Evolutionary conservation across 2,888 invertebrate genomes (phyloP), one percentile per base, ranked within the genome.

Genomic region (Rhingia rostrata): DNA sequence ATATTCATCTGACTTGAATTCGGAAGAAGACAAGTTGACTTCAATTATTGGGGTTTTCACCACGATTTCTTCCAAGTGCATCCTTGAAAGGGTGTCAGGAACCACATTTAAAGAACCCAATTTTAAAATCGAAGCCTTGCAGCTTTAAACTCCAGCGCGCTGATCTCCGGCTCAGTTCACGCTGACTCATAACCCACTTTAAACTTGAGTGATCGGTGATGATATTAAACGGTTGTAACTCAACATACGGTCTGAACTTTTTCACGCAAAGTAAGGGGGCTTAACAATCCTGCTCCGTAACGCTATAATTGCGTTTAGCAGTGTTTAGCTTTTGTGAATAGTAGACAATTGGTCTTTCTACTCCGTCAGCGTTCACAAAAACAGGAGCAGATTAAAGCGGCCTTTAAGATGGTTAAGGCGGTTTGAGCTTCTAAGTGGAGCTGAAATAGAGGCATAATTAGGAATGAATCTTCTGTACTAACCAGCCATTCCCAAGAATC

Each of bases 251-350:
- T 58, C 58, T 12, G 30, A 41, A 58, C n/a, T 58, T 58, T 10
- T 30, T 4, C 10, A 41, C 10, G 6, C 41, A 14, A 6, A 58
- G 9, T 1, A 58, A 35, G 6, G 35, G 45, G 1, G 56, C 63
- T 10, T 33, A 9, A 35, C 47, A 54, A 22, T 64, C 66, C 22
- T 39, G 32, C 45, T 66, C 75, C 9, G 75, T 74, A n/a, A 66
- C 53, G 6, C 43, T 45, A 37, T 66, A 75, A 30, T 67, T 69
- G 3, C 69, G 41, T 47, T 67, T 60, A 7, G 61, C 51, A 7
- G 37, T n/a, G 14, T 77, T 77, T 0, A 77, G n/a, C 51, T 77
- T 67, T 3, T 67, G 43, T 0, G 67, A 67, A 7, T 49, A 39
- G 9, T 41, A 56, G 6, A 30, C 22, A 7, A 74, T 56, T 0